Evolutionary conservation across 1,140 invertebrate species (phyloP), one percentile per base, ranked within the genome.

Genomic region (Zaprionus tsacasi): DNA sequence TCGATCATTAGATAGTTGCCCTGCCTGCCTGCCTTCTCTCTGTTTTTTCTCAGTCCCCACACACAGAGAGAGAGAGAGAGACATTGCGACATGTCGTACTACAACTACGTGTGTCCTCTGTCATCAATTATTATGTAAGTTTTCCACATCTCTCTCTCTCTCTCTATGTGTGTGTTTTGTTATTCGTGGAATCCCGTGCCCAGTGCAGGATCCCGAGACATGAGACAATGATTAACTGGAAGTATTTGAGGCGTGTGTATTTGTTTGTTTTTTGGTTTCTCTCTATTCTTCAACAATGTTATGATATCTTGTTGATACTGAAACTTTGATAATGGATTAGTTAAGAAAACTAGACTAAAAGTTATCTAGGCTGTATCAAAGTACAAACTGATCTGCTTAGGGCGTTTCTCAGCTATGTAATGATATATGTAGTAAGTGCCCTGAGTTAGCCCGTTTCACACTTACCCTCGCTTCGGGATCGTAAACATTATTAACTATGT

Each of bases 91-190:
- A 74, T 74, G 66, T 70, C 27, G 27, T 30, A 30, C 27, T 2
- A 60, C 68, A 71, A 60, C 68, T 76, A 76, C 74, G 74, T 76
- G 74, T 76, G 74, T 73, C 69, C 70, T 67, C 61, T 67, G 74
- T 72, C 74, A 76, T 76, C 74, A 72, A 72, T 72, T 76, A 76
- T 76, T 76, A 76, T 76, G 74, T 76, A 72, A 76, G 70, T 76
- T 72, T 38, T 71, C 48, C 60, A 59, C 72, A 60, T 66, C 54
- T 65, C 50, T 33, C 17, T 17, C 50, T 48, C 48, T 55, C 52
- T 55, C 12, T 10, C 5, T 4, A 6, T 61, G 30, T 21, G 33
- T 52, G 33, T 54, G 61, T 43, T 59, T 70, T 10, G 69, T 63
- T 36, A 67, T 76, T 76, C 74, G 69, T 72, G 70, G 74, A 76